These are phyloP conservation scores for Enteromius anoplus DNA, from an alignment of 2,797 vertebrate genomes.

Conservation along the genomic window DNA sequence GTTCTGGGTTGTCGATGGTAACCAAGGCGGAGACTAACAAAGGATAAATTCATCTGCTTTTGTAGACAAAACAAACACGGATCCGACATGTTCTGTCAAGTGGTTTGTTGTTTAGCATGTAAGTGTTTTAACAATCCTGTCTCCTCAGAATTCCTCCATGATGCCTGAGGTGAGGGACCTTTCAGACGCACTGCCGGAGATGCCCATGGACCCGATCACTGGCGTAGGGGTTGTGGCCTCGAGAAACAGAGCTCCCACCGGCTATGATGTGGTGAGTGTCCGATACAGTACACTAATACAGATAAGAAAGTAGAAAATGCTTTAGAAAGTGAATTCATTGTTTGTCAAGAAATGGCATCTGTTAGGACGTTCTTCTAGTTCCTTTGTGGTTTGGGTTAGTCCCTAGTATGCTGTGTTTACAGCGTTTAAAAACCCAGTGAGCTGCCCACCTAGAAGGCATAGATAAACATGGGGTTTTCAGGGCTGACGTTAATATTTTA, in stretches of 20 bases:
- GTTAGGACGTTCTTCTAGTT: constrained; percentile 6
- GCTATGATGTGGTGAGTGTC: constrained; percentile 92
- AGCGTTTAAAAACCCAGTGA: not conserved
- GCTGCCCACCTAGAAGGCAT: not conserved
- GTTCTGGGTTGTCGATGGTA: not conserved
- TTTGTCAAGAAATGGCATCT: constrained; percentile 1
- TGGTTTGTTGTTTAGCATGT: not conserved
- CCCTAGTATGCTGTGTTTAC: not conserved
- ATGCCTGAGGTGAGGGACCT: constrained; percentile 98
- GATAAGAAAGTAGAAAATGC: not conserved
- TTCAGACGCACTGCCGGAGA: constrained; percentile 89
- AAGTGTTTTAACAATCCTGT: constrained; percentile 35
- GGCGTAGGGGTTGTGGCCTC: constrained; percentile 94
- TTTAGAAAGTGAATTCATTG: not conserved
- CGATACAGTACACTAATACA: not conserved
- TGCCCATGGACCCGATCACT: constrained; percentile 95
- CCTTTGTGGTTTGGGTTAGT: not conserved
- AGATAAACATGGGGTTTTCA: not conserved
- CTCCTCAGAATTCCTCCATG: constrained; percentile 78
- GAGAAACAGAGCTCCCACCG: constrained; percentile 89
- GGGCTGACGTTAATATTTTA: not conserved
- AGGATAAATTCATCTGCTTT: not conserved
- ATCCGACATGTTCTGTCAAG: constrained; percentile 24
- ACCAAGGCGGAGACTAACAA: not conserved
- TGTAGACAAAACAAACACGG: constrained; percentile 2